phyloP scores from a whole-genome alignment of 2,113 vertebrate genomes.

The Pristiophorus japonicus region DNA sequence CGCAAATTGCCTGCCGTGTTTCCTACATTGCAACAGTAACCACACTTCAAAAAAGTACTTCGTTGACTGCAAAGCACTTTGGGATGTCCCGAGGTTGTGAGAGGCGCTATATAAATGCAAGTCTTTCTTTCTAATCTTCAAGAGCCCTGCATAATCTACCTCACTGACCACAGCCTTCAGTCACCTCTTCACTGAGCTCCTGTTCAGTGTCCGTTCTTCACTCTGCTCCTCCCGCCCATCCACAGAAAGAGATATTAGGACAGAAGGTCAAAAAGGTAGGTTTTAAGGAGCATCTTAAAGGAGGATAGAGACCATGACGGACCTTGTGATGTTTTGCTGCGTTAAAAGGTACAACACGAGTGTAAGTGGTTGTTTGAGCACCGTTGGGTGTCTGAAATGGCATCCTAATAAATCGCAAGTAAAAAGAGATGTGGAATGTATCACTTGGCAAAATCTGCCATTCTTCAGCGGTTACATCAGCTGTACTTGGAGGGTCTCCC shows the following conservation, averaged over 20 bases:
- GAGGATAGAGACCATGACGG: too few relatives aligned
- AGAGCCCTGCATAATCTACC: neutral
- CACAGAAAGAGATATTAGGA: too few relatives aligned
- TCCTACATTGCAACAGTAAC: neutral
- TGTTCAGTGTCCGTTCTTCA: neutral
- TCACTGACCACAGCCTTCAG: neutral
- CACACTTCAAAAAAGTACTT: neutral
- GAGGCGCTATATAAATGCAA: neutral
- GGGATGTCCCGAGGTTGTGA: neutral
- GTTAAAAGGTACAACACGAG: neutral
- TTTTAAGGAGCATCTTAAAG: too few relatives aligned
- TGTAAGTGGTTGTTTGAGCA: neutral
- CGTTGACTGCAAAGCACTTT: neutral
- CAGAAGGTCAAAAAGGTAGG: too few relatives aligned
- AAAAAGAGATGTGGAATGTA: neutral
- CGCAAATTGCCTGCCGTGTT: neutral
- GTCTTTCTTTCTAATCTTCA: neutral
- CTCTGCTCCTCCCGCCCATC: neutral
- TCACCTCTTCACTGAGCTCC: neutral
- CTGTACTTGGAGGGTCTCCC: neutral
- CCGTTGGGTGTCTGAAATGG: neutral
- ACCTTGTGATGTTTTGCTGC: neutral
- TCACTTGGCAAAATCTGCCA: constrained; percentile 10
- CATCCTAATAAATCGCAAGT: neutral
- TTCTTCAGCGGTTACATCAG: constrained; percentile 23